Percentiles rank a stretch among this genome's conserved stretches.
Conservation (phyloP, 2,888 invertebrate genomes). For the Drosophila leonis region DNA sequence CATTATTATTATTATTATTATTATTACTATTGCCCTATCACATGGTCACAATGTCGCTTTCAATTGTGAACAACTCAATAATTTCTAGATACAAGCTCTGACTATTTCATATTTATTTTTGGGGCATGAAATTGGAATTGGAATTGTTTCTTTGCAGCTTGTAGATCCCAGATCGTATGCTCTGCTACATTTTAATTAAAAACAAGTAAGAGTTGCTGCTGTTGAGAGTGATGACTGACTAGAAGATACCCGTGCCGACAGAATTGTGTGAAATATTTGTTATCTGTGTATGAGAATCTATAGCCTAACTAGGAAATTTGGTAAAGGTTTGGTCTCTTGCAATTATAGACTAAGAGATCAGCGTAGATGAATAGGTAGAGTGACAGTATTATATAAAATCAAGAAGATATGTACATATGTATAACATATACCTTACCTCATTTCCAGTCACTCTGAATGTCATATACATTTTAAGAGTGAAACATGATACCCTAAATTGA, state of each 20-base stretch:
- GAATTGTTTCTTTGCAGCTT: constrained; percentile 47
- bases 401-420: neutral
- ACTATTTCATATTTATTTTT: constrained; percentile 48
- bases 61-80: constrained; percentile 38
- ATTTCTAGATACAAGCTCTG: constrained; percentile 36
- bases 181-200: constrained; percentile 73
- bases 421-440: neutral
- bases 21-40: constrained; percentile 19
- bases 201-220: constrained; percentile 19
- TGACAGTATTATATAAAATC: neutral
- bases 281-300: neutral
- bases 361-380: neutral
- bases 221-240: constrained; percentile 11
- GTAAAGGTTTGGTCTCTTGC: too few relatives aligned
- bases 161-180: constrained; percentile 64
- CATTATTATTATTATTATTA: constrained; percentile 4
- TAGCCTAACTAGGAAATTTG: neutral
- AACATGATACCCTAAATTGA: neutral
- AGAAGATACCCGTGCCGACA: neutral
- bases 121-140: constrained; percentile 56
- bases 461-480: neutral
- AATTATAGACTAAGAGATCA: too few relatives aligned
- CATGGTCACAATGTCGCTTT: constrained; percentile 55
- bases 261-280: neutral
- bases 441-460: neutral